Evolutionary conservation across 2,797 vertebrate genomes (phyloP), one percentile per base, ranked within the genome.

Genomic region (Sebastes ruberrimus): DNA sequence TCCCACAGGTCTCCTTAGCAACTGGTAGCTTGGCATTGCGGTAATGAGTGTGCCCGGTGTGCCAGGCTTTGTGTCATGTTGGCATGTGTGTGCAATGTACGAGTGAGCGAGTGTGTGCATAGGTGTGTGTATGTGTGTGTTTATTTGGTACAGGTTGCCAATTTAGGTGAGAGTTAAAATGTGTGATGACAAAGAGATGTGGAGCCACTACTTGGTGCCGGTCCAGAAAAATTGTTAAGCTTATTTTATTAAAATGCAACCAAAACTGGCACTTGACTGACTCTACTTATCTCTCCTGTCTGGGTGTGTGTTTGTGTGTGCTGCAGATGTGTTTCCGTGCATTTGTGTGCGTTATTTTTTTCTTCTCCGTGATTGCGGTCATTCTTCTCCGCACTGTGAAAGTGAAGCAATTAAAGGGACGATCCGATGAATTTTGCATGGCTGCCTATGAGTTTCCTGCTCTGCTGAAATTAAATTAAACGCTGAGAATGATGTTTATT

Each of bases 1-100:
- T 96, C 95, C 95, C 95, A 94, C 95, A 95, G 95, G 95, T 96
- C 96, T 96, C 95, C 95, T 96, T 96, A 96, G 95, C 95, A 96
- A 96, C 96, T 95, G 94, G 95, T 96, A 95, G 95, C 94, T 95
- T 96, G 95, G 96, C 95, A 96, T 95, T 93, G 94, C 89, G 82
- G 94, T 95, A 96, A 94, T 94, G 94, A 96, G 94, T 88, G 92
- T 96, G 94, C 95, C 95, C 95, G 85, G 91, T 94, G 94, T 96
- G 95, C 95, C 95, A 95, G 91, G 93, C 92, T 94, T 92, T 94
- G 90, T 94, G 92, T 93, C 87, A 90, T 86, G 84, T 91, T 90
- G 89, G 91, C 89, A 84, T 93, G 88, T 91, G 90, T 84, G 88
- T 56, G 82, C 71, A 65, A 32, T 86, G 86, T 91, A 59, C 8